Conservation (phyloP, 1,140 invertebrate species). For the Solenopsis invicta region DNA sequence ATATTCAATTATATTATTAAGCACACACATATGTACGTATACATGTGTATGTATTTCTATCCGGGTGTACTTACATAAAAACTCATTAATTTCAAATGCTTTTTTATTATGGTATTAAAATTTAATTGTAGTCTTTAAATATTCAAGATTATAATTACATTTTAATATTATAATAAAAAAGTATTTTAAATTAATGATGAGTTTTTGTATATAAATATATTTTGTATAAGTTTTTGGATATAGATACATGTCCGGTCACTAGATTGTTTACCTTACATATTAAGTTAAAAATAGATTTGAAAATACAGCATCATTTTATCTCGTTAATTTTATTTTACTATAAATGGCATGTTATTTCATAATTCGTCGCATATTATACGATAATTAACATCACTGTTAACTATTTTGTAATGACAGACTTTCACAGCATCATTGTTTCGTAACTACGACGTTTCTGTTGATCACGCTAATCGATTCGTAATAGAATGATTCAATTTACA, state of each 20-base stretch:
- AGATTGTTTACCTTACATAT: not conserved
- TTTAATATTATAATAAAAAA: too few species aligned
- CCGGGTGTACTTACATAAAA: too few species aligned
- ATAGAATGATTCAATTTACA: not conserved
- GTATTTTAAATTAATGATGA: too few species aligned
- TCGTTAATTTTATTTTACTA: conserved; percentile 33
- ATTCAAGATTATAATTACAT: too few species aligned
- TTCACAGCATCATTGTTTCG: not conserved
- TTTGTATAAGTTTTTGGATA: too few species aligned
- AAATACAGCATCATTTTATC: conserved; percentile 18
- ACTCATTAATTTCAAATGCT: too few species aligned
- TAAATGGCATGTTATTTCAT: conserved; percentile 17
- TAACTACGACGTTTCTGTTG: not conserved
- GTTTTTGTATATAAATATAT: too few species aligned
- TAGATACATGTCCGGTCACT: too few species aligned
- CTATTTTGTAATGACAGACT: not conserved
- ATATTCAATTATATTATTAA: conserved; percentile 11
- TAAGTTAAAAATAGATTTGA: conserved; percentile 26
- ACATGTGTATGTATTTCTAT: not conserved
- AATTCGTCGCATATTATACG: conserved; percentile 1
- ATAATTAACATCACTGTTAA: too few species aligned
- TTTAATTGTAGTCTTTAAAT: too few species aligned
- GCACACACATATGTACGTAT: not conserved
- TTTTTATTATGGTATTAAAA: too few species aligned
- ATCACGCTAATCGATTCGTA: not conserved